Evolutionary conservation across 2,888 invertebrate genomes (phyloP), one percentile per base, ranked within the genome.

Genomic region (Rambutsinella grinnellia): DNA sequence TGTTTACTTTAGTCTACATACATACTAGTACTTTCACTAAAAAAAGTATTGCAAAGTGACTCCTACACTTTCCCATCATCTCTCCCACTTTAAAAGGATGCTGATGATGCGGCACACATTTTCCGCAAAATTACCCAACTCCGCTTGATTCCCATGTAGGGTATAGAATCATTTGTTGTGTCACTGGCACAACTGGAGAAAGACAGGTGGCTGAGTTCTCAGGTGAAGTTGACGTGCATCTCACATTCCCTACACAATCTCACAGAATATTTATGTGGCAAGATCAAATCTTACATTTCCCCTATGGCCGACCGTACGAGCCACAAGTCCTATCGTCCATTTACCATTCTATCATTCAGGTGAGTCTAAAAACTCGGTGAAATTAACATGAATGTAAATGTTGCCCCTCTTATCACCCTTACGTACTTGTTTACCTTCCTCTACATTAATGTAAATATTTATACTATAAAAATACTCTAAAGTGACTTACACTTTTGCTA

Each of bases 271-370:
- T 77, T 77, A 77, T 77, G 77, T 71, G 77, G 77, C 71, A 71
- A 71, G 77, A 71, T 77, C 77, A 77, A 77, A 77, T 77, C 77
- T 77, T 71, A 71, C 77, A 62, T n/a, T 92, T 92, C 85, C 89
- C 92, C 93, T 36, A 94, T 95, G 93, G 89, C 90, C n/a, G 93
- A 93, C 85, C 88, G 91, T 65, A 90, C 89, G 85, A 94, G 94
- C 84, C 95, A 95, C 88, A 95, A 95, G 88, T 94, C 94, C 65
- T 95, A 95, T 87, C 89, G 95, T 84, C 95, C 95, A 49, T 88
- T 95, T 81, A 94, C 94, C 17, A 92, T 93, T 60, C 88, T 95
- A 63, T 92, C 93, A 8, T 95, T 95, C 88, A 91, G 95, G 95
- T 95, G 87, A 91, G 91, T 88, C 63, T 36, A 36, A 36, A 36